Evolutionary conservation across 2,888 invertebrate genomes (phyloP), one percentile per base, ranked within the genome.

Genomic region (Parnassius mnemosyne): DNA sequence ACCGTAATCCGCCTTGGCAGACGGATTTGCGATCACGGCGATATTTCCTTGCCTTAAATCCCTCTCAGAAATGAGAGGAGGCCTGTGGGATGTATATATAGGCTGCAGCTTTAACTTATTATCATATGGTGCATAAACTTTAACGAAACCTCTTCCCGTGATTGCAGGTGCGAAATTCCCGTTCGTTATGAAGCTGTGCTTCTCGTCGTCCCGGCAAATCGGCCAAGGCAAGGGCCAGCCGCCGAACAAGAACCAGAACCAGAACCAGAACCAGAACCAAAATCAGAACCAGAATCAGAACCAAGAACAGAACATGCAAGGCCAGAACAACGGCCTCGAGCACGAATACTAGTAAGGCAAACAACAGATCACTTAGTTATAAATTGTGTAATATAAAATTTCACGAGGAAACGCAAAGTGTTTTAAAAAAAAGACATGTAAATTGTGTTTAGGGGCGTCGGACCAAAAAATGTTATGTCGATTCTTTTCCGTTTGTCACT

Each of bases 131-230:
- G 34, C 7, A 5, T 34, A 34, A 34, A 34, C 34, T 34, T 34
- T 53, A 47, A 47, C 47, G 12, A 13, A 47, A 34, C 34, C 7
- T 47, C 47, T 47, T 47, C 34, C 44, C 9, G 10, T 12, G 3
- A 10, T 93, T 94, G 12, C 93, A 97, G 98, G 96, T 87, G 98
- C 98, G 71, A 98, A 98, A 92, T 98, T 98, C 90, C 99, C 99
- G 72, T 99, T 98, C 93, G 97, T 98, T 79, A 97, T 99, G 96
- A 99, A 99, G 92, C 93, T 99, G 74, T 99, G 99, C 85, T 99
- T 99, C 94, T 98, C 98, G 20, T 97, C 97, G 60, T 91, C 92
- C 56, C 87, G 92, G 60, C 89, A 91, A 72, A 92, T 92, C 72
- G 90, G 91, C 0, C 90, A 90, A 67, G 87, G 83, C 51, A 85